Base-by-base conservation (phyloP, 2,888 invertebrate genomes). In the Melolontha melolontha region DNA sequence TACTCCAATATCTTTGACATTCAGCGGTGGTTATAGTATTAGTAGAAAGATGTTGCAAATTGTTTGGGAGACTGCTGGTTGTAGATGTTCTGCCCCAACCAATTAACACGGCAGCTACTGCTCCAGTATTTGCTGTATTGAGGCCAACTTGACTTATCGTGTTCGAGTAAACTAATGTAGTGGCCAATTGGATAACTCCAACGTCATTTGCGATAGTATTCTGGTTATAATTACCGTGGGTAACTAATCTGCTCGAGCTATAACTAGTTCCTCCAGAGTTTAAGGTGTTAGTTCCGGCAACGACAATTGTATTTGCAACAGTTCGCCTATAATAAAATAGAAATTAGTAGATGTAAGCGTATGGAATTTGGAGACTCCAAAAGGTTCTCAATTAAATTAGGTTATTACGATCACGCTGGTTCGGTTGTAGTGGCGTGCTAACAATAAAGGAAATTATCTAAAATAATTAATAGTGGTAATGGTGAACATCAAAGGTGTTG, bases 11-110 rank as follows among this genome's bases (percentile, higher is more conserved):
- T 83, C 83, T 72, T 69, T 83, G 83, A 74, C 89, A 89, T 6
- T 80, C 77, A 34, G 84, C 82, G 22, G 86, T 84, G 63, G 82
- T 86, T 12, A 89, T 75, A 0, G 87, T 81, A 0, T 79, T 83
- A 66, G 87, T 75, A 67, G 84, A 79, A 63, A 89, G 87, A 76
- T 85, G 85, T 73, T 89, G 89, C 5, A 90, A 82, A 6, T 85
- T 82, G 65, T 85, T 84, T 0, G 89, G 87, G 0, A 84, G 75
- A 2, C 74, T 73, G 16, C 88, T 88, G 11, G 87, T 87, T 73
- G 86, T 88, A n/a, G 83, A 83, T 22, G 81, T 76, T 54, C 47
- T 64, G 2, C 73, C 73, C 73, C 73, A 73, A 11, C 73, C 73
- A 41, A 62, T 65, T 1, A 73, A 47, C 5, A 64, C 27, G 16